Evolutionary conservation across 2,888 invertebrate genomes (phyloP), one percentile per base, ranked within the genome.

Genomic region (Agriopis leucophaearia): DNA sequence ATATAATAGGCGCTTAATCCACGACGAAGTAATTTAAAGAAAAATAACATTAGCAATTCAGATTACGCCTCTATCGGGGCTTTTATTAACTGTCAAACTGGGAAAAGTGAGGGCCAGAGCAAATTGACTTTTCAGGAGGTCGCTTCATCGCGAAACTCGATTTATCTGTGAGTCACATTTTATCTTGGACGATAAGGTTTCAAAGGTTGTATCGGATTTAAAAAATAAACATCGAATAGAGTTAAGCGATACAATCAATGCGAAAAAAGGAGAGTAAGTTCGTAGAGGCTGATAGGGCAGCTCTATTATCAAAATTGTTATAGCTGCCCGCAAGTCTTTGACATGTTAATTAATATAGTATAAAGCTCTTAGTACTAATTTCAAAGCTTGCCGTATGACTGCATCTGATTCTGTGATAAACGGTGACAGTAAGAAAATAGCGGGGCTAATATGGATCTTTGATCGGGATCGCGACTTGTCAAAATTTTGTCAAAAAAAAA

Each of bases 31-130:
- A 90, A 92, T 92, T 91, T 91, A 88, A 90, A 92, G 90, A 92
- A 92, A 92, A 92, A 92, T 92, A 92, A 91, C 91, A 92, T 92
- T 92, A 91, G 92, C 91, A 92, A 92, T 90, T 92, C 91, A 92
- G 86, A 92, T 92, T 86, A 85, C 79, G 78, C 79, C 81, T 84
- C 87, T 87, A 88, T 88, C 87, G 86, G 79, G 77, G 80, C 81
- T 83, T 88, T 92, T 92, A 92, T 92, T 92, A 91, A 89, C 88
- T 90, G 91, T 91, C 91, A 90, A 89, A 89, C 87, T 86, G 86
- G 83, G 85, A 83, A 81, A 83, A 84, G 81, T 83, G 78, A 82
- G 84, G 78, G 77, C 78, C 75, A 73, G 67, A 76, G 82, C 84
- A 90, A 90, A 91, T 90, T 91, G 87, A 90, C 89, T 90, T 85